phyloP scores from a whole-genome alignment of 64 coral and sea anemone genomes.

The Anthopleura sola region DNA sequence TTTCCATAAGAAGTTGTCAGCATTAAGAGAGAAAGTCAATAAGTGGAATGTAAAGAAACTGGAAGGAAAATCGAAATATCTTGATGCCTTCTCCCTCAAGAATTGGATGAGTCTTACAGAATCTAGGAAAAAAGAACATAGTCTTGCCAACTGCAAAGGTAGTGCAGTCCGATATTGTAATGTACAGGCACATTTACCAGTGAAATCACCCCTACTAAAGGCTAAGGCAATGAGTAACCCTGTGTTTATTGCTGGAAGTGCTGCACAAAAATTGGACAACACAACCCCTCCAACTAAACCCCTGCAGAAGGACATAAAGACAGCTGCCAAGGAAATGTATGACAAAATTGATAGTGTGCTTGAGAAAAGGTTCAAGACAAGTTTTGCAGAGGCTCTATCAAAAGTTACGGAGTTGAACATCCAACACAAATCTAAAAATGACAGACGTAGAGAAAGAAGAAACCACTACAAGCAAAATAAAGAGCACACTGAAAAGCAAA shows the following conservation, averaged over 20 bases:
- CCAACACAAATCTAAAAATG: no score
- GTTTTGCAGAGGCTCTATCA: constrained; percentile 2
- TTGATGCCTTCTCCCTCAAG: constrained; percentile 22
- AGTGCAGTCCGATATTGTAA: constrained; percentile 19
- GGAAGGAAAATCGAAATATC: constrained; percentile 26
- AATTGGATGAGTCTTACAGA: constrained; percentile 22
- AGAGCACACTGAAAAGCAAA: no score
- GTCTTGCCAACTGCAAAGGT: constrained; percentile 44
- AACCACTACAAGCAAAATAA: no score
- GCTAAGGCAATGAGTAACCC: constrained; percentile 42
- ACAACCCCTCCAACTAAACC: not conserved
- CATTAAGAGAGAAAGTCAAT: not conserved
- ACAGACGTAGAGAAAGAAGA: no score
- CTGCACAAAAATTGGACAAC: not conserved
- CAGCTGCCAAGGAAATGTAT: constrained; percentile 23
- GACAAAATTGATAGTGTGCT: constrained; percentile 27
- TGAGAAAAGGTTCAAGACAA: constrained; percentile 32
- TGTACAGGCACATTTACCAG: constrained; percentile 33
- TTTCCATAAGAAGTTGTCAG: not conserved
- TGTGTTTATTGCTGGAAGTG: constrained; percentile 11
- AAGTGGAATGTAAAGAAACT: constrained; percentile 35
- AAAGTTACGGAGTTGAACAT: no score
- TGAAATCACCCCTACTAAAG: constrained; percentile 20
- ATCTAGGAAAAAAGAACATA: constrained; percentile 21
- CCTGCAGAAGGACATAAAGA: not conserved